Percentiles rank a stretch among this genome's conserved stretches.
Evolutionary conservation across 2,797 vertebrate species (phyloP).

Genomic region (Sandelia bainsii): DNA sequence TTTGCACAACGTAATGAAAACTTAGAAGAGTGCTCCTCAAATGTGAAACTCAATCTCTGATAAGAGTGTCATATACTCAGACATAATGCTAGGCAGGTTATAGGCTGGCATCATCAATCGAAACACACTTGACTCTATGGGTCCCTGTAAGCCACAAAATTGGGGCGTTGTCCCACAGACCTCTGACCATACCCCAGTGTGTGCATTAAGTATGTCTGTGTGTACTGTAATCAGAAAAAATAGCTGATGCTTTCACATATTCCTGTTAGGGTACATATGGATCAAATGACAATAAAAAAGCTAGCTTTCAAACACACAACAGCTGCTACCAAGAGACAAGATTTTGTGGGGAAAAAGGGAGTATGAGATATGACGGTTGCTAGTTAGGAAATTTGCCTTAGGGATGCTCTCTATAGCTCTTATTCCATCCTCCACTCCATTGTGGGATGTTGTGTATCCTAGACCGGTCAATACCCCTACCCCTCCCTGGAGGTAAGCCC

Average conservation of each 20-base stretch:
- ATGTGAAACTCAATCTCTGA: constrained; percentile 48
- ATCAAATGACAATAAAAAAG: constrained; percentile 52
- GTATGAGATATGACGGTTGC: constrained; percentile 63
- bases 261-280: constrained; percentile 44
- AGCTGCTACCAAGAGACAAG: constrained; percentile 57
- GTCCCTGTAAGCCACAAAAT: constrained; percentile 38
- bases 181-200: background rate
- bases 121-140: constrained; percentile 73
- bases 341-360: constrained; percentile 35
- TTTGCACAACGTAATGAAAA: constrained; percentile 52
- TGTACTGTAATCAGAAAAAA: background rate
- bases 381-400: constrained; percentile 70
- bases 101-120: constrained; percentile 77
- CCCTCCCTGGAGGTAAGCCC: constrained; percentile 67
- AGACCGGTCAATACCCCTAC: constrained; percentile 78
- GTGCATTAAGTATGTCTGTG: background rate
- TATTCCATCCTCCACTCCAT: constrained; percentile 67
- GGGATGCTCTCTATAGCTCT: constrained; percentile 76
- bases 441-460: constrained; percentile 76
- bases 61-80: constrained; percentile 67
- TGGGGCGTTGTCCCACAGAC: constrained; percentile 17
- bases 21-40: constrained; percentile 46
- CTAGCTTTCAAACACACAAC: constrained; percentile 56
- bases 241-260: constrained; percentile 11
- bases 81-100: constrained; percentile 60